phyloP scores from a whole-genome alignment of 2,888 invertebrate species.

The Oscheius onirici region DNA sequence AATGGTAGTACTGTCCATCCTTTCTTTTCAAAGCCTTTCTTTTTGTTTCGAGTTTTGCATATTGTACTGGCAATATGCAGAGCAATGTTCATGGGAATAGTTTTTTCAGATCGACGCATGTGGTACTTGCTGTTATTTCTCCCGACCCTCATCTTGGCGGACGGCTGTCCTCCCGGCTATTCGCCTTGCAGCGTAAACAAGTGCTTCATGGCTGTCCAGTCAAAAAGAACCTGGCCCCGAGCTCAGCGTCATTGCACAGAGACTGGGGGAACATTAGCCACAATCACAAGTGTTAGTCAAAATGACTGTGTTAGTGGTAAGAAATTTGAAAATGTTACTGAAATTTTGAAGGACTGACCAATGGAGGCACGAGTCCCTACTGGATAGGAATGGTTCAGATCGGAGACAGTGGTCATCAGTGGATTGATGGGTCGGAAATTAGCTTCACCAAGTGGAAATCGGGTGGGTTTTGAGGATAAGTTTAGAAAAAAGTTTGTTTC shows the following conservation, averaged over 20 bases:
- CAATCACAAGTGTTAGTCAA: not conserved
- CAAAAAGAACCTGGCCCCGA: conserved; percentile 7
- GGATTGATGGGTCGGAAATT: conserved; percentile 21
- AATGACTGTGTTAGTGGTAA: conserved; percentile 14
- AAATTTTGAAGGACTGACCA: not conserved
- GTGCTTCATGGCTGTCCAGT: conserved; percentile 14
- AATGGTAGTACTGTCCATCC: too few species aligned
- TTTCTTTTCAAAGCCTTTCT: not conserved
- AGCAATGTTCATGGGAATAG: not conserved
- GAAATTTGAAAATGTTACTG: not conserved
- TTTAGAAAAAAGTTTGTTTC: not conserved
- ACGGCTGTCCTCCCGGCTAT: conserved; percentile 4
- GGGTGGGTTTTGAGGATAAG: not conserved
- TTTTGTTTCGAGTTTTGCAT: not conserved
- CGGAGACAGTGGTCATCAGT: conserved; percentile 2
- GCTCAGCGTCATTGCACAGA: conserved; percentile 5
- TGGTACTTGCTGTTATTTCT: not conserved
- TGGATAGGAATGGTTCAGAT: conserved; percentile 11
- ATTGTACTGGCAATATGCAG: too few species aligned
- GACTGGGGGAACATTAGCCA: conserved; percentile 3
- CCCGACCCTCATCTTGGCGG: not conserved
- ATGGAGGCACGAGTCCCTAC: not conserved
- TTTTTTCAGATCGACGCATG: not conserved
- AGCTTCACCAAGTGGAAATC: conserved; percentile 10
- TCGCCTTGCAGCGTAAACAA: not conserved